These are phyloP conservation scores for Chloropsis cyanopogon DNA, from an alignment of 2,113 vertebrate species.

Conservation along the genomic window DNA sequence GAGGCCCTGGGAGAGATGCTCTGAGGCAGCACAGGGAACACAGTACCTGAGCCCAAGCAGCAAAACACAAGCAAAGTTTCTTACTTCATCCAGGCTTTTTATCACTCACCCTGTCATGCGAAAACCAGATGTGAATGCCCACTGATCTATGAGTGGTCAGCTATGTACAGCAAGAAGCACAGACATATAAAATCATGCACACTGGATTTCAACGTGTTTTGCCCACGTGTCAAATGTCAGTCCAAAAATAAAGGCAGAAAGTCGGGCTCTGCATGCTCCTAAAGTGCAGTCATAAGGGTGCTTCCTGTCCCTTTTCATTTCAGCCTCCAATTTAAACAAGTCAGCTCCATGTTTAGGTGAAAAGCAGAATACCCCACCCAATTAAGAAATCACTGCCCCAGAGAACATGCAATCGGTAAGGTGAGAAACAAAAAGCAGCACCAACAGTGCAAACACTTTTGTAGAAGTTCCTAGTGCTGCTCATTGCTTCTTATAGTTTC, in stretches of 20 bases:
- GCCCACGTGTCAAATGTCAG: accelerated
- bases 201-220: not conserved
- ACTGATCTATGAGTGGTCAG: not conserved
- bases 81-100: not conserved
- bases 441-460: not conserved
- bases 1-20: not conserved
- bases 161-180: not conserved
- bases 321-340: not conserved
- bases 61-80: not conserved
- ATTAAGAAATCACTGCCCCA: not conserved
- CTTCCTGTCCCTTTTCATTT: not conserved
- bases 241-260: not conserved
- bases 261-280: accelerated
- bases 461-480: not conserved
- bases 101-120: accelerated
- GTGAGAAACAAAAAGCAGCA: not conserved
- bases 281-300: not conserved
- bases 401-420: not conserved
- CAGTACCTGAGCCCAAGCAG: not conserved
- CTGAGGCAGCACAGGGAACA: not conserved
- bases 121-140: not conserved
- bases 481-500: not conserved
- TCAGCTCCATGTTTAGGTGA: not conserved
- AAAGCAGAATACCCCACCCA: not conserved
- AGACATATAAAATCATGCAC: not conserved